Evolutionary conservation across 2,888 invertebrate genomes (phyloP), one percentile per base, ranked within the genome.

Genomic region (Saturnia pavonia): DNA sequence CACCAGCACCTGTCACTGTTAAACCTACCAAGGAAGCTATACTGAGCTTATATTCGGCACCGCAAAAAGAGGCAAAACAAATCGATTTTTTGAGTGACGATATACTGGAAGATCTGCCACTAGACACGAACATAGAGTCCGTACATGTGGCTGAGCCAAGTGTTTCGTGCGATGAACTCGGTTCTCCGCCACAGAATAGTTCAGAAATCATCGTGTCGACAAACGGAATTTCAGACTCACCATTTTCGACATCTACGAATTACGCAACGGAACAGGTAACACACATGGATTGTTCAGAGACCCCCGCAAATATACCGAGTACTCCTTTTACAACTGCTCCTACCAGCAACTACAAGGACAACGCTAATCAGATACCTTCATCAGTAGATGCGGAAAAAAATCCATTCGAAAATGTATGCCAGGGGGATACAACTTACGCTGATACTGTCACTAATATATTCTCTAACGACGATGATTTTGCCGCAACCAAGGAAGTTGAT

Each of bases 51-150:
- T 95, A 95, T 75, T 88, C 94, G 0, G 87, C 88, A 4, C 94
- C 94, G 1, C 90, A 88, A 76, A 86, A 88, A 75, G 90, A 91
- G 72, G 85, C 87, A 73, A 91, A 86, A 72, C 95, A 94, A 75
- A 90, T 93, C 8, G 95, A 95, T 83, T 93, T 95, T 73, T 84
- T 95, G 48, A 95, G 95, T 73, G 95, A 95, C 73, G 95, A 95
- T 76, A 88, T 95, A 73, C 74, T 85, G 51, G 94, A 94, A 67
- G 84, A 87, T 57, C 80, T 88, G 70, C 73, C 88, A 7, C 73
- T 77, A 4, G 82, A 84, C 22, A 43, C 72, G 0, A 74, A 74
- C 19, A 11, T 51, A n/a, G 63, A 60, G 7, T 40, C 68, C 16
- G 27, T 43, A 1, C 63, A 68, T 25, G 34, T 57, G 2, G 12